These are phyloP conservation scores for Lepisosteus oculatus DNA, from an alignment of 2,113 vertebrate genomes.

Conservation along the genomic window DNA sequence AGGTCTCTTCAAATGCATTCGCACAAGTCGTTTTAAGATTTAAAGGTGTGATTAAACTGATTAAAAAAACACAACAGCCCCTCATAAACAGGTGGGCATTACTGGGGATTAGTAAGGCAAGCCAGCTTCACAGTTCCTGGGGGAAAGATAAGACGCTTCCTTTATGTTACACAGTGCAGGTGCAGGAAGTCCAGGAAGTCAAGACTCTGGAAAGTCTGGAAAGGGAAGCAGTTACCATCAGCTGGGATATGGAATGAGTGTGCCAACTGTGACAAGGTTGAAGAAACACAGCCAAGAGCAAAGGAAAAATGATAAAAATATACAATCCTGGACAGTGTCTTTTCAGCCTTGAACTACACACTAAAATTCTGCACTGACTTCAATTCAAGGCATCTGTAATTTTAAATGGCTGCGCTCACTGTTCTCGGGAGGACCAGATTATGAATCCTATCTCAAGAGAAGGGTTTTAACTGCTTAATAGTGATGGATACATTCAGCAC, in stretches of 20 bases:
- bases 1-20: too few species aligned
- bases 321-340: too few species aligned
- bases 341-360: not conserved
- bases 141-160: not conserved
- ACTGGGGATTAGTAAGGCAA: not conserved
- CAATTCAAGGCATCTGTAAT: too few species aligned
- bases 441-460: too few species aligned
- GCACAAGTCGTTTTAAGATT: too few species aligned
- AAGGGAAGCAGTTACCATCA: too few species aligned
- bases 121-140: not conserved
- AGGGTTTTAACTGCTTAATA: too few species aligned
- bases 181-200: not conserved
- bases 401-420: not conserved
- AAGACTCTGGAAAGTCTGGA: not conserved
- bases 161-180: constrained; percentile 8
- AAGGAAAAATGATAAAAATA: too few species aligned
- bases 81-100: constrained; percentile 1
- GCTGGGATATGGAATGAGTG: not conserved
- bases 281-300: not conserved
- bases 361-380: not conserved
- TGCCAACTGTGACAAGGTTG: constrained; percentile 9
- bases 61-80: not conserved
- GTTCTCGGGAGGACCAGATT: too few species aligned
- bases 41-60: too few species aligned
- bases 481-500: too few species aligned